Base-by-base conservation (phyloP, 2,797 vertebrate species). In the Pipistrellus kuhlii region DNA sequence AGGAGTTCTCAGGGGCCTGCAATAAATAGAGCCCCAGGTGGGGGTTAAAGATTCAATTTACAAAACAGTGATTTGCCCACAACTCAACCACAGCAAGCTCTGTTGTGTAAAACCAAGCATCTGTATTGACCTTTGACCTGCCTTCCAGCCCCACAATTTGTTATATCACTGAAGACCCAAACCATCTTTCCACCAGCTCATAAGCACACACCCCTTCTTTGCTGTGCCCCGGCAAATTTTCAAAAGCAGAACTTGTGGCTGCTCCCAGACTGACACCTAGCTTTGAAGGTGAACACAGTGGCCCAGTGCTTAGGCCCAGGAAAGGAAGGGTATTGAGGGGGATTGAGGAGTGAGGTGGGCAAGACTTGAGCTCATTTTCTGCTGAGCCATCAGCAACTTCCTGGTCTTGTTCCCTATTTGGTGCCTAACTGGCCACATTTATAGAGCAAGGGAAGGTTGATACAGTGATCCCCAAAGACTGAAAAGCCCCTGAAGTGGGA, bases 21-120 rank as follows among this genome's bases (percentile, higher is more conserved):
- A 17, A 14, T 59, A 41, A 82, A 85, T 20, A 64, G n/a, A 15
- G 20, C 59, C 78, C 72, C 12, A 35, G 17, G 53, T 30, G 59
- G 12, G 27, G 10, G 51, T 88, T 71, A 77, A 91, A 66, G 27
- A 69, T 93, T 89, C 80, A 57, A 66, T 93, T 93, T 95, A 35
- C 32, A 38, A 87, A 90, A 93, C 69, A 57, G 35, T 62, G 76
- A 94, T 77, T 73, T 5, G 11, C 4, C 77, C 48, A 48, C 53
- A n/a, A 23, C 15, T 41, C 59, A 15, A 21, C 32, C 4, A 2
- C 15, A 18, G n/a, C 71, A 69, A 1, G 7, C 27, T 81, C 38
- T 9, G 2, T 8, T 32, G 46, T 35, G 38, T 71, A 59, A 84
- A 91, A 46, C 35, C 80, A 27, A 48, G 4, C 18, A 0, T 90